These are phyloP conservation scores for Villa cingulata DNA, from an alignment of 2,888 invertebrate species.

Conservation along the genomic window DNA sequence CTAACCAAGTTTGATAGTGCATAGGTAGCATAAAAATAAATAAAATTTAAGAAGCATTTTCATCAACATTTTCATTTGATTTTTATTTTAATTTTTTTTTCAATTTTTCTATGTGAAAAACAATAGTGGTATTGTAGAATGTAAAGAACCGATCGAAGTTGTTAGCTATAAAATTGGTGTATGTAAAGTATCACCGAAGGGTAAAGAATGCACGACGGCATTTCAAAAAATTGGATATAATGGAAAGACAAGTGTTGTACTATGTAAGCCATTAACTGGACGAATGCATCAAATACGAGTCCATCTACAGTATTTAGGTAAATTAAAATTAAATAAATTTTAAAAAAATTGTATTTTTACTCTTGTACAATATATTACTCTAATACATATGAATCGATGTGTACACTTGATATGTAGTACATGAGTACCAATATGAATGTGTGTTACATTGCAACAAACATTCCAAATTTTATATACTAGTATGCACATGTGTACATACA, in stretches of 20 bases:
- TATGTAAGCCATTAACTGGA: conserved; percentile 90
- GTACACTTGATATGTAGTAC: too few species aligned
- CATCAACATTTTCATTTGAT: background rate
- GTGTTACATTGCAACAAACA: too few species aligned
- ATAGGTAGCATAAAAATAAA: background rate
- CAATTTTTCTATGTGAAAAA: background rate
- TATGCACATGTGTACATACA: too few species aligned
- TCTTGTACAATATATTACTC: too few species aligned
- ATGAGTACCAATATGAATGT: too few species aligned
- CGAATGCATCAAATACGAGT: conserved; percentile 98
- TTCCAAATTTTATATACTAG: too few species aligned
- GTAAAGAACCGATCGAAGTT: conserved; percentile 81
- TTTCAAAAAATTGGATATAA: conserved; percentile 85
- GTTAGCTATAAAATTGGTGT: conserved; percentile 94
- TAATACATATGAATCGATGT: too few species aligned
- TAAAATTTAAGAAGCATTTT: background rate
- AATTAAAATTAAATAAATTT: conserved; percentile 9
- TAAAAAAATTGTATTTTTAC: too few species aligned
- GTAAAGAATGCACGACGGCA: conserved; percentile 83
- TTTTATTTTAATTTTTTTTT: background rate
- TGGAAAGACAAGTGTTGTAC: conserved; percentile 80
- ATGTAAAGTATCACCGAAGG: conserved; percentile 82
- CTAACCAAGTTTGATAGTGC: too few species aligned
- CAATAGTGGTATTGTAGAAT: conserved; percentile 70
- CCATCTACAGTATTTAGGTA: conserved; percentile 93